phyloP scores from a whole-genome alignment of 35 echinoderm and acorn worm genomes.

The Patiria miniata region DNA sequence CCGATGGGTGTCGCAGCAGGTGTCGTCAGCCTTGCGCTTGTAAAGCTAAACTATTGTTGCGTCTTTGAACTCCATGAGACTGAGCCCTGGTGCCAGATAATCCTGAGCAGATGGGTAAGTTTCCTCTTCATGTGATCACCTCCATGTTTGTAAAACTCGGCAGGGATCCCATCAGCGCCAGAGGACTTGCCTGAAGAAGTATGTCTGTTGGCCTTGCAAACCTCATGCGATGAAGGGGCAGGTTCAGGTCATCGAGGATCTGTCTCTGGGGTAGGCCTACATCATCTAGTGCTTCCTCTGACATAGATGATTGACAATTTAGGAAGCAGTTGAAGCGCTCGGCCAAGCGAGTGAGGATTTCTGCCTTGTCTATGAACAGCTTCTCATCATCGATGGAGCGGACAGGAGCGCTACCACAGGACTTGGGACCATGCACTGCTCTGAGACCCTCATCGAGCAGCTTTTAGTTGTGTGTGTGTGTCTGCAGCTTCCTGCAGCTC shows the following conservation, averaged over 20 bases:
- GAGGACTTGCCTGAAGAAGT: not conserved
- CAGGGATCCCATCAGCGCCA: constrained; percentile 40
- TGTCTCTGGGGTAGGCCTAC: too few relatives aligned
- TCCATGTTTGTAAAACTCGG: constrained; percentile 54
- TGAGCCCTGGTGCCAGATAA: constrained; percentile 36
- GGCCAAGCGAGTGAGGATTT: not conserved
- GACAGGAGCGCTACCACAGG: not conserved
- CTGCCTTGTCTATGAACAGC: not conserved
- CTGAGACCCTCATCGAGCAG: not conserved
- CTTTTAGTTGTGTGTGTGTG: not conserved
- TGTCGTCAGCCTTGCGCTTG: constrained; percentile 40
- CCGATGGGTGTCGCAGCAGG: constrained; percentile 42
- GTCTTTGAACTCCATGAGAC: constrained; percentile 58
- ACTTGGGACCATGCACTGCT: not conserved
- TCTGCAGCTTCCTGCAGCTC: not conserved
- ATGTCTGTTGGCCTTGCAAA: not conserved
- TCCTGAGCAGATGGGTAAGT: constrained; percentile 40
- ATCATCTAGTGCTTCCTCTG: too few relatives aligned
- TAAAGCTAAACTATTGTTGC: constrained; percentile 35
- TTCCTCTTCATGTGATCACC: not conserved
- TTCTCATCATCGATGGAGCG: not conserved
- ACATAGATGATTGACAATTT: too few relatives aligned
- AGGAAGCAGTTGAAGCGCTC: too few relatives aligned
- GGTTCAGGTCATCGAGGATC: too few relatives aligned
- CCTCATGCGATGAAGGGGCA: too few relatives aligned